Percentiles rank a stretch among this genome's conserved stretches.
Evolutionary conservation across 92 coral and sea anemone species (phyloP).

Genomic region (Paramuricea clavata): DNA sequence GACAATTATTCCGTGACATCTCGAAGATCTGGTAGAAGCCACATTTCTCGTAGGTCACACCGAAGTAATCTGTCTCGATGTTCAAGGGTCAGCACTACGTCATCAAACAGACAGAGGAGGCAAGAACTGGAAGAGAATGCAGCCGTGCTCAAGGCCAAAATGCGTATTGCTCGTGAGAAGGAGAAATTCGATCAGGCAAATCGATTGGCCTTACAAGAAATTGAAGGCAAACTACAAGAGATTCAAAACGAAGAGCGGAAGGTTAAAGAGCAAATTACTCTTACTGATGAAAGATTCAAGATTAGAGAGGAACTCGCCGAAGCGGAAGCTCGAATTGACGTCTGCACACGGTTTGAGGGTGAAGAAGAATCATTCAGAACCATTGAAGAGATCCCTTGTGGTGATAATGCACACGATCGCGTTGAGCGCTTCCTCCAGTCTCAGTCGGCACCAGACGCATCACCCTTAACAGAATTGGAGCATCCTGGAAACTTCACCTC

Average conservation of each 20-base stretch:
- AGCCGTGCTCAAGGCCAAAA: slow-evolving; percentile 54
- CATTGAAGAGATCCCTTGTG: slow-evolving; percentile 18
- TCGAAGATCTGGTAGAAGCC: slow-evolving; percentile 18
- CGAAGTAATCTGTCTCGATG: not conserved
- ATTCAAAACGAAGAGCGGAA: slow-evolving; percentile 49
- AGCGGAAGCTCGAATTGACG: slow-evolving; percentile 42
- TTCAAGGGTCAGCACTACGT: not conserved
- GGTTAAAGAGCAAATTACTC: slow-evolving; percentile 44
- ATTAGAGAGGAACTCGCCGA: slow-evolving; percentile 51
- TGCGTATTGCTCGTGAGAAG: slow-evolving; percentile 49
- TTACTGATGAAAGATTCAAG: slow-evolving; percentile 31
- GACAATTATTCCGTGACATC: slow-evolving; percentile 20
- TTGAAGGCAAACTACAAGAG: slow-evolving; percentile 46
- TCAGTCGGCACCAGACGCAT: not conserved
- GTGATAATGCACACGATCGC: slow-evolving; percentile 7
- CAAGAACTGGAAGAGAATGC: slow-evolving; percentile 56
- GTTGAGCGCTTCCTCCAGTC: slow-evolving; percentile 3
- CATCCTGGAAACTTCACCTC: not conserved
- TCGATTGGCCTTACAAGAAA: slow-evolving; percentile 37
- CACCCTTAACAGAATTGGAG: no score
- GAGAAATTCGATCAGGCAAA: slow-evolving; percentile 46
- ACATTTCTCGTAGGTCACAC: no score
- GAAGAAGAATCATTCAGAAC: not conserved
- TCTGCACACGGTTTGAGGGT: not conserved
- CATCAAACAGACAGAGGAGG: slow-evolving; percentile 49